Conservation (phyloP, 2,113 vertebrate genomes). For the Xenus cinereus region DNA sequence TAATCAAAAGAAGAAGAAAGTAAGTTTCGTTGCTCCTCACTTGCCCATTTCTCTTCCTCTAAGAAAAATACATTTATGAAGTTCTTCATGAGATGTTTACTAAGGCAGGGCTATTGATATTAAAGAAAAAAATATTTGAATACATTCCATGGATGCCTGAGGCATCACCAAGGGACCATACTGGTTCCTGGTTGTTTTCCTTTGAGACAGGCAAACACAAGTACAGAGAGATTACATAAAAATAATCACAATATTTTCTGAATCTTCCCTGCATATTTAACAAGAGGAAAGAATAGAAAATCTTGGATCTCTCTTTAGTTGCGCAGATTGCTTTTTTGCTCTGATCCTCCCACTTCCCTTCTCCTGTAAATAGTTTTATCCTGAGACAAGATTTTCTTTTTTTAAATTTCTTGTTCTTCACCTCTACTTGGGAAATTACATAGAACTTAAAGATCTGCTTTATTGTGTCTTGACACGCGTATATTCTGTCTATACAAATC, state of each 20-base stretch:
- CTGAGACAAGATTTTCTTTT: neutral
- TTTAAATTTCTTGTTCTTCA: neutral
- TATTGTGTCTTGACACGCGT: neutral
- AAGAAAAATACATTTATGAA: neutral
- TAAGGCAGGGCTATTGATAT: neutral
- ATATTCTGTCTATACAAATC: neutral
- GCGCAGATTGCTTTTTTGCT: neutral
- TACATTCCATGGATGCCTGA: constrained; percentile 35
- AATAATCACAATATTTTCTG: neutral
- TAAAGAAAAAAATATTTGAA: neutral
- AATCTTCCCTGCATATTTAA: neutral
- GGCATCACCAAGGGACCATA: neutral
- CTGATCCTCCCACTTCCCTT: neutral
- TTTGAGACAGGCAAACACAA: neutral
- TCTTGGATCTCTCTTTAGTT: neutral
- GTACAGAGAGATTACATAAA: neutral
- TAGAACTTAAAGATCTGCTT: neutral
- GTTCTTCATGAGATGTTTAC: neutral
- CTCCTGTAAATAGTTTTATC: neutral
- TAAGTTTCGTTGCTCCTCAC: neutral
- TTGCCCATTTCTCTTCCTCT: neutral
- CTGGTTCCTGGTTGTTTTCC: neutral
- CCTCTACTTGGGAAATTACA: neutral
- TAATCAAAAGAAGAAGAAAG: neutral
- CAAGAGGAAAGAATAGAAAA: neutral